These are phyloP conservation scores for Nycticryphes semicollaris DNA, from an alignment of 2,113 vertebrate genomes.

Conservation along the genomic window DNA sequence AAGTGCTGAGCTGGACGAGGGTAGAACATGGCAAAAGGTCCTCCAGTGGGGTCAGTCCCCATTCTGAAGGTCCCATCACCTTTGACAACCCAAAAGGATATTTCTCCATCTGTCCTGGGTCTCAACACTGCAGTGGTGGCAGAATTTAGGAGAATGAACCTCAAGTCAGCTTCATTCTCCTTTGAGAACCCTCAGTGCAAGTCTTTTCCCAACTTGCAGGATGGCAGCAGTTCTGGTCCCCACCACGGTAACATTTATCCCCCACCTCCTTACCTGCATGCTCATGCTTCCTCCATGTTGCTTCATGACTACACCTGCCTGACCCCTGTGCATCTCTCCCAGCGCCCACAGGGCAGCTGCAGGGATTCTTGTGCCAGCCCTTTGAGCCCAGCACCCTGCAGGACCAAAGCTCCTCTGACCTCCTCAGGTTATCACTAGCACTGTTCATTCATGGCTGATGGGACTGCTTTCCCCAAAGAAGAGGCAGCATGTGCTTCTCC, in stretches of 20 bases:
- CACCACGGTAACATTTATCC: background rate
- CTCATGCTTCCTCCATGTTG: background rate
- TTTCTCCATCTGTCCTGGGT: background rate
- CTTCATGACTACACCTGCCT: fast-evolving
- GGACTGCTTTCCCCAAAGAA: background rate
- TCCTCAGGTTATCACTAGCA: background rate
- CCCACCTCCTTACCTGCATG: background rate
- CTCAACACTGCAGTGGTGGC: background rate
- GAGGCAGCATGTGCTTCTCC: background rate
- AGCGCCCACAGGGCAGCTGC: fast-evolving
- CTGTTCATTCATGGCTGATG: background rate
- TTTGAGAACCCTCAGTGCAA: background rate
- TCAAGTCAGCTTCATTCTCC: background rate
- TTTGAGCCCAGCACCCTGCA: background rate
- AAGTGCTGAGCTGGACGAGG: background rate
- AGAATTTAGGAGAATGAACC: background rate
- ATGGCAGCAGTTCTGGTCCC: background rate
- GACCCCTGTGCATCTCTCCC: background rate
- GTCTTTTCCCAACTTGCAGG: background rate
- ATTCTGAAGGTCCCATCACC: background rate
- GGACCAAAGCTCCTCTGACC: background rate
- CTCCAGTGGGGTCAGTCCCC: background rate
- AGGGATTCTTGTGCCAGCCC: background rate
- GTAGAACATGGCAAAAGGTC: background rate
- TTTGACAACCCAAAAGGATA: background rate